phyloP scores from a whole-genome alignment of 2,113 vertebrate species.

The Potamarius usumacintae region DNA sequence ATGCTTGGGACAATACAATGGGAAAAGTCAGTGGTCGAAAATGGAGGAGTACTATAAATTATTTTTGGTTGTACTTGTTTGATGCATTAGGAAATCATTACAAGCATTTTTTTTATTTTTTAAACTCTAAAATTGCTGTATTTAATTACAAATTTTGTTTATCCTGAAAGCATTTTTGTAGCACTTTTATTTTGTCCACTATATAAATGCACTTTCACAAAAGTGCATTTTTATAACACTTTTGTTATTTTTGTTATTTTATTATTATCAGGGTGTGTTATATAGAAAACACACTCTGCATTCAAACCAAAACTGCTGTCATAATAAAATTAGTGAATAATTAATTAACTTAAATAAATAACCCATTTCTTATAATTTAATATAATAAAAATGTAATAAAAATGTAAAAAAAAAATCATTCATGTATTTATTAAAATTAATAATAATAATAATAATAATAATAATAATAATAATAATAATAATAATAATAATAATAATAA shows the following conservation, averaged over 20 bases:
- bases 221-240: not conserved
- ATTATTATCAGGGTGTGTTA: no score
- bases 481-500: not conserved
- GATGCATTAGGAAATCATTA: not conserved
- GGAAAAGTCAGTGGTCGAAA: not conserved
- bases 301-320: not conserved
- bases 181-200: not conserved
- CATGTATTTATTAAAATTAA: not conserved
- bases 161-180: no score
- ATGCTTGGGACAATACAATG: not conserved
- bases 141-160: not conserved
- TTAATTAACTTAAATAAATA: no score
- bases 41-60: not conserved
- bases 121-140: not conserved
- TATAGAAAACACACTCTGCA: not conserved
- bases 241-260: not conserved
- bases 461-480: not conserved
- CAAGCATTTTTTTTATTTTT: not conserved
- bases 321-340: not conserved
- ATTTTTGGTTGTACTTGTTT: not conserved
- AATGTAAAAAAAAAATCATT: no score
- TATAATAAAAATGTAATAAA: no score
- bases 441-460: not conserved
- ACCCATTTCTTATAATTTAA: no score
- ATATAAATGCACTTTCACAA: not conserved